Conservation (phyloP, 2,797 vertebrate genomes). For the Schizopygopsis pylzovi region DNA sequence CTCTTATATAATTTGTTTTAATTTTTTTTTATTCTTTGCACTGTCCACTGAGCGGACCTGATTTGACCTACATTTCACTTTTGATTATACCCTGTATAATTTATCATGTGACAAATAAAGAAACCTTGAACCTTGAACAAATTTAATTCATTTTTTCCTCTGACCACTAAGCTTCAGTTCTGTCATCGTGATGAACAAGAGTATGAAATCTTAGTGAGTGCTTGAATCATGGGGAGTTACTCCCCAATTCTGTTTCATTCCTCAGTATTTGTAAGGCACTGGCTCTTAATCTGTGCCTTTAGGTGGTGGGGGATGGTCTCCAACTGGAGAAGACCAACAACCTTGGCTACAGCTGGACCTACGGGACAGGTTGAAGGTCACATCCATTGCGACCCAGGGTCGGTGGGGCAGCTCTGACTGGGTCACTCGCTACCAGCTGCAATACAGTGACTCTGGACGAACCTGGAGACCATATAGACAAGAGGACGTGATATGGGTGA, state of each 20-base stretch:
- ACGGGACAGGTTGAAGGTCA: conserved; percentile 82
- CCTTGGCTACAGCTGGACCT: conserved; percentile 88
- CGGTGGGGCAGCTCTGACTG: conserved; percentile 83
- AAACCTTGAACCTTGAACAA: too few relatives aligned
- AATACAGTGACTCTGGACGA: conserved; percentile 84
- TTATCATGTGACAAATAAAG: too few relatives aligned
- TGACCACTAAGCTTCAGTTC: conserved; percentile 29
- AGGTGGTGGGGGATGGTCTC: conserved; percentile 87
- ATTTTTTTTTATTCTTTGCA: too few relatives aligned
- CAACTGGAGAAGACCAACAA: conserved; percentile 72
- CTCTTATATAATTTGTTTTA: too few relatives aligned
- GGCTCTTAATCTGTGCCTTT: conserved; percentile 9
- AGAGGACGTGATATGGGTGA: conserved; percentile 83
- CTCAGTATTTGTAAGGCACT: conserved; percentile 12
- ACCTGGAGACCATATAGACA: conserved; percentile 85
- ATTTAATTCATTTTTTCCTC: conserved; percentile 46
- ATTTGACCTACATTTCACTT: too few relatives aligned
- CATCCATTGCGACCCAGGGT: conserved; percentile 83
- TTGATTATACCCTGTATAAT: too few relatives aligned
- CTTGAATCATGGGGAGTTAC: conserved; percentile 16
- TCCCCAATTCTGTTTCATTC: conserved; percentile 17
- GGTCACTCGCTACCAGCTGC: conserved; percentile 81
- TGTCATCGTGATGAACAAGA: conserved; percentile 47
- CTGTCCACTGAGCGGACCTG: too few relatives aligned
- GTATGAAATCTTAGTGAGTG: conserved; percentile 34